Percentiles rank a stretch among this genome's conserved stretches.
phyloP scores from a whole-genome alignment of 2,113 vertebrate genomes.

The Propithecus coquereli region DNA sequence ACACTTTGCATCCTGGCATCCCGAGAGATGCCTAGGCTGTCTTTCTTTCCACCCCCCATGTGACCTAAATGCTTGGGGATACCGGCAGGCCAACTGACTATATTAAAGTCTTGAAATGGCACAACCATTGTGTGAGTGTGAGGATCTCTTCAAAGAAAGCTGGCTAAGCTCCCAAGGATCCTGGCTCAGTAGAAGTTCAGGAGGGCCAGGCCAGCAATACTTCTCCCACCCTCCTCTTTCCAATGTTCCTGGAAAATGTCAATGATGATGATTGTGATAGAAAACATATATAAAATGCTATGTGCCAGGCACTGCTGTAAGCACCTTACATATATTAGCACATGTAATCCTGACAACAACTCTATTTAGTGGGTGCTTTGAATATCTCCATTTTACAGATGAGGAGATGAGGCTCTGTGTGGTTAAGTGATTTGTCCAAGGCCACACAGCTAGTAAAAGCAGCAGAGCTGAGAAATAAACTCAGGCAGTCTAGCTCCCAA shows the following conservation, averaged over 20 bases:
- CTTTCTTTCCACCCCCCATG: not conserved
- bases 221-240: not conserved
- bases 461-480: not conserved
- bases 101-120: constrained; percentile 30
- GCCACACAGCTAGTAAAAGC: not conserved
- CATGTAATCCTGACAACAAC: not conserved
- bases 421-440: not conserved
- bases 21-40: not conserved
- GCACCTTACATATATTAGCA: not conserved
- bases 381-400: constrained; percentile 13
- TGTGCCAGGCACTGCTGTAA: not conserved
- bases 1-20: not conserved
- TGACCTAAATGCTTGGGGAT: not conserved
- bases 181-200: not conserved
- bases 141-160: not conserved
- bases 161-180: not conserved
- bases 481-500: not conserved
- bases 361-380: not conserved
- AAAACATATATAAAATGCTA: constrained; percentile 2
- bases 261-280: not conserved
- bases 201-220: not conserved
- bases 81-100: not conserved
- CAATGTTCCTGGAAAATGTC: not conserved
- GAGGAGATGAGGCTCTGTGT: not conserved
- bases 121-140: not conserved